A percentile compares a stretch with the other conserved stretches of the same genome.
Evolutionary conservation across 2,113 vertebrate genomes (phyloP).

Genomic region (Arenaria interpres): DNA sequence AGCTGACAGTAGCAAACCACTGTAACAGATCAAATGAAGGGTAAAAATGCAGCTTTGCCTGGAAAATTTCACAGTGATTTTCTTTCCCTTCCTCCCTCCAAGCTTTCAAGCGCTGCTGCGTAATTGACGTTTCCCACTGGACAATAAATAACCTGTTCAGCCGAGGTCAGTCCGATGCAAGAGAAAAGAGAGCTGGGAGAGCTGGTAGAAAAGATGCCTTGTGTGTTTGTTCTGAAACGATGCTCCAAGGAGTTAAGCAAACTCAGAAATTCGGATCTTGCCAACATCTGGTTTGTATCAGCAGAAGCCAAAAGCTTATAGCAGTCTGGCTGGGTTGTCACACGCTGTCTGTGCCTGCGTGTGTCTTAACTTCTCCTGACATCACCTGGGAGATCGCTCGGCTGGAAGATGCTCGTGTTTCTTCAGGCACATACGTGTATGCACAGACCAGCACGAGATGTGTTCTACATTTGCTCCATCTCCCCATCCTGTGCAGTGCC

Average conservation of each 20-base stretch:
- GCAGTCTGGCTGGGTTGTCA: background rate
- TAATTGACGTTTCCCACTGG: conserved; percentile 11
- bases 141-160: conserved; percentile 31
- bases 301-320: conserved; percentile 16
- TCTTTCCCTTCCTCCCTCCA: background rate
- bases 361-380: background rate
- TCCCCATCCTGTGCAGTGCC: background rate
- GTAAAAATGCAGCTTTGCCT: conserved; percentile 35
- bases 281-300: conserved; percentile 51
- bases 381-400: background rate
- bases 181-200: background rate
- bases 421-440: background rate
- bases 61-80: conserved; percentile 11
- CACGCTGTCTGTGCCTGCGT: background rate
- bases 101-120: conserved; percentile 7
- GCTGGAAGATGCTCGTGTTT: background rate
- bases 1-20: conserved; percentile 24
- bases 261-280: background rate
- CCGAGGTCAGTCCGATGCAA: conserved; percentile 1
- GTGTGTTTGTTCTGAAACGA: conserved; percentile 31
- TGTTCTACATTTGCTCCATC: background rate
- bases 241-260: conserved; percentile 51
- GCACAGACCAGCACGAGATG: background rate
- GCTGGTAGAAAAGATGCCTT: conserved; percentile 29
- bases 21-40: conserved; percentile 36